Percentiles rank a stretch among this genome's conserved stretches.
These are phyloP conservation scores for Diaphora mendica DNA, from an alignment of 2,888 invertebrate species.

Conservation along the genomic window DNA sequence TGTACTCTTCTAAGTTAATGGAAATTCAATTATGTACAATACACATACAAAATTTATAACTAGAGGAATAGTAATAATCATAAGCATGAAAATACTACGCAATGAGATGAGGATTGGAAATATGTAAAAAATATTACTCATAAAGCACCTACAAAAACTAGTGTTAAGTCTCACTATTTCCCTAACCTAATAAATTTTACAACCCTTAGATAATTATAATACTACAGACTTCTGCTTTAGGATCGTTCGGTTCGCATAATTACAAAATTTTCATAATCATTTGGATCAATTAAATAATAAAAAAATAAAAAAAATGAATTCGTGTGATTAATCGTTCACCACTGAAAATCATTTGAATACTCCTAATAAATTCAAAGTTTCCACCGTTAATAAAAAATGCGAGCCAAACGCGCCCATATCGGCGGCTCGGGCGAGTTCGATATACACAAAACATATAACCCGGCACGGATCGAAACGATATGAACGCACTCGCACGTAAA, in stretches of 20 bases:
- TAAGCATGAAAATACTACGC: constrained; percentile 60
- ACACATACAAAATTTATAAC: constrained; percentile 63
- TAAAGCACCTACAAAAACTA: constrained; percentile 72
- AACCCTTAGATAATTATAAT: constrained; percentile 69
- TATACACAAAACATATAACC: constrained; percentile 18
- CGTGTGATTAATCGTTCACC: constrained; percentile 40
- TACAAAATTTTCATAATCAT: constrained; percentile 43
- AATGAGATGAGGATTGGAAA: constrained; percentile 60
- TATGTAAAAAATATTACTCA: constrained; percentile 61
- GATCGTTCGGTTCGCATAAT: constrained; percentile 57
- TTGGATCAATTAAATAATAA: constrained; percentile 45
- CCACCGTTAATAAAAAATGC: constrained; percentile 32
- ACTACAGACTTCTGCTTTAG: constrained; percentile 68
- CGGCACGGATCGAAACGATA: neutral
- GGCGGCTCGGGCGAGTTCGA: constrained; percentile 1
- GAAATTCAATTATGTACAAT: constrained; percentile 80
- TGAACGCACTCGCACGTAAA: constrained; percentile 66
- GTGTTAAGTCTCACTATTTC: constrained; percentile 76
- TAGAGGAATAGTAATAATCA: constrained; percentile 59
- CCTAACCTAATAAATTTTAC: constrained; percentile 70
- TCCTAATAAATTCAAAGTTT: constrained; percentile 5
- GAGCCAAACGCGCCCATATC: constrained; percentile 22
- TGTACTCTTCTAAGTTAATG: constrained; percentile 84
- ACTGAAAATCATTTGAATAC: constrained; percentile 30
- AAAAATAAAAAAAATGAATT: constrained; percentile 38